Percentiles rank a stretch among this genome's conserved stretches.
Evolutionary conservation across 2,797 vertebrate genomes (phyloP).

Genomic region (Clamator glandarius): DNA sequence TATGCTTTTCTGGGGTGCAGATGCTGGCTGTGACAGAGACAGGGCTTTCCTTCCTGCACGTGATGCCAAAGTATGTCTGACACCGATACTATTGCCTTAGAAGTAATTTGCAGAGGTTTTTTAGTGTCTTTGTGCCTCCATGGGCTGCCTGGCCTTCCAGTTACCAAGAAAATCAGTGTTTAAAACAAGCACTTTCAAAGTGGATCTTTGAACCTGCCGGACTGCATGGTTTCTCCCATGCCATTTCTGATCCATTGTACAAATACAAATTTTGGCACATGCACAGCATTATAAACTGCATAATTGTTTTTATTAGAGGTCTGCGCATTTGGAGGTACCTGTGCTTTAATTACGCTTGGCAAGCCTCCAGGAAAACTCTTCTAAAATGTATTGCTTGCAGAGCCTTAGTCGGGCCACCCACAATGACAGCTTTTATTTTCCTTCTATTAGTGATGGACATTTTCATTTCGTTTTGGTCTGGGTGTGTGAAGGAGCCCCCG

Average conservation of each 20-base stretch:
- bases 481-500: slow-evolving; percentile 27
- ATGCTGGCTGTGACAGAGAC: slow-evolving; percentile 31
- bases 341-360: slow-evolving; percentile 79
- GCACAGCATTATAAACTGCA: slow-evolving; percentile 49
- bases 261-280: slow-evolving; percentile 66
- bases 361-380: slow-evolving; percentile 73
- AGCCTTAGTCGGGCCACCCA: slow-evolving; percentile 80
- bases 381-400: slow-evolving; percentile 71
- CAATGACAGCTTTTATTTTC: slow-evolving; percentile 71
- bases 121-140: slow-evolving; percentile 29
- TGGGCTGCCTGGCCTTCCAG: neutral
- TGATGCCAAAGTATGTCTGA: slow-evolving; percentile 39
- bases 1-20: slow-evolving; percentile 65
- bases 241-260: slow-evolving; percentile 61
- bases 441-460: slow-evolving; percentile 65
- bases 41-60: slow-evolving; percentile 37
- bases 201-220: slow-evolving; percentile 60
- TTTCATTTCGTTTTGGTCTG: slow-evolving; percentile 60
- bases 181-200: slow-evolving; percentile 55
- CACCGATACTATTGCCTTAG: slow-evolving; percentile 39
- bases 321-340: slow-evolving; percentile 79
- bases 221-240: neutral
- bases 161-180: slow-evolving; percentile 18
- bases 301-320: slow-evolving; percentile 73
- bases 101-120: slow-evolving; percentile 44